Base-by-base conservation (phyloP, 2,888 invertebrate genomes). In the Lasioglossum leucozonium region DNA sequence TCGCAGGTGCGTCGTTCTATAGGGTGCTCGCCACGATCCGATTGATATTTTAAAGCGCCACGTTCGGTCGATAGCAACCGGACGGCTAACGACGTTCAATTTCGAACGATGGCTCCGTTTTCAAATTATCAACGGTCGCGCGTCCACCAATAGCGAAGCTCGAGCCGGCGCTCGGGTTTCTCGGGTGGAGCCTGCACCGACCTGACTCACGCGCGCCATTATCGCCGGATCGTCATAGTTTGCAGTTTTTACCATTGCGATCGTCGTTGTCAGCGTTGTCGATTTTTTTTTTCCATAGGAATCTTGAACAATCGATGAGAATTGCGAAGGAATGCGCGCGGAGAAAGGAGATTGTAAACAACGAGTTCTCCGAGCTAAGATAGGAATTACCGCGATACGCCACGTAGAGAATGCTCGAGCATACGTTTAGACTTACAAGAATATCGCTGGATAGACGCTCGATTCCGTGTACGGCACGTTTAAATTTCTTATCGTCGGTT, bases 1-100 rank as follows among this genome's bases (percentile, higher is more conserved):
- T 18, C 75, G 34, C 82, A 81, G 89, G 76, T 87, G 83, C 77
- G 55, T 51, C 79, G 55, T 30, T 62, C 30, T 44, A 42, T 65
- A 44, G 26, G 69, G 37, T 71, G 26, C 37, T 40, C 62, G 67
- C 58, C 72, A 69, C 58, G 65, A 71, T 47, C 65, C 30, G 18
- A 62, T 62, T 34, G 8, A 62, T 62, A 30, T 5, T 51, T 51
- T 3, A 51, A 51, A 51, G 47, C 47, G 47, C 22, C 8, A 8
- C 22, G 8, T 3, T 51, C 47, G n/a, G 18, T n/a, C n/a, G n/a
- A n/a, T n/a, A n/a, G n/a, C n/a, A 10, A 11, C n/a, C 55, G 1
- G 2, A 55, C 55, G 55, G n/a, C 22, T n/a, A 62, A 62, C 30
- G 18, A 62, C 30, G 18, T 62, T 16, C 0, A 30, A 30, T 30